Evolutionary conservation across 1,140 invertebrate species (phyloP).

Genomic region (Epicauta chinensis): DNA sequence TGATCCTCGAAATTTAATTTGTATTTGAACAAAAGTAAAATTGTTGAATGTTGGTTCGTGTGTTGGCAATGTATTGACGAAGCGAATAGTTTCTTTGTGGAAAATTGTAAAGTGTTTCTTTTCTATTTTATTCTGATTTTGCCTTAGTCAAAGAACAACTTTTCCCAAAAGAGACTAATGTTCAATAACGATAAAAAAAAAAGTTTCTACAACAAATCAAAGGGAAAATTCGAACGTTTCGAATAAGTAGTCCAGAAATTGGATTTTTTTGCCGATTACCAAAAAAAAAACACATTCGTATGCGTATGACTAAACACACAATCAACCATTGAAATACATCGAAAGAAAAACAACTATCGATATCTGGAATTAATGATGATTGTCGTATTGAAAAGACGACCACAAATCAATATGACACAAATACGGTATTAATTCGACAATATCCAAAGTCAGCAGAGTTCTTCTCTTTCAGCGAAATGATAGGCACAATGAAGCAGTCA

Average conservation of each 20-base stretch:
- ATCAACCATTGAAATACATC: too few relatives aligned
- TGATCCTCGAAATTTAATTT: too few relatives aligned
- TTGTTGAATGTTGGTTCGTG: too few relatives aligned
- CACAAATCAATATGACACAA: too few relatives aligned
- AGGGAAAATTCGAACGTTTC: background rate
- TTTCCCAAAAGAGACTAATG: slow-evolving; percentile 7
- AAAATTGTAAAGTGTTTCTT: slow-evolving; percentile 8
- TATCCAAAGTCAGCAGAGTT: slow-evolving; percentile 18
- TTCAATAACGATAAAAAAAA: slow-evolving; percentile 8
- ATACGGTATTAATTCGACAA: slow-evolving; percentile 26
- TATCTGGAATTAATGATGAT: too few relatives aligned
- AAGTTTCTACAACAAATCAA: slow-evolving; percentile 5
- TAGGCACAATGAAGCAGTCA: slow-evolving; percentile 14
- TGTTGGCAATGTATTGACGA: too few relatives aligned
- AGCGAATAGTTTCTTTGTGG: background rate
- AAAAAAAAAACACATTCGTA: too few relatives aligned
- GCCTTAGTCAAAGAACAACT: background rate
- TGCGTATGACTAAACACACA: too few relatives aligned
- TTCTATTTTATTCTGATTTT: slow-evolving; percentile 8
- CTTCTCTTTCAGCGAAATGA: background rate
- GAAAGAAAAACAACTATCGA: too few relatives aligned
- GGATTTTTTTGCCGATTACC: background rate
- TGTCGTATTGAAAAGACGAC: too few relatives aligned
- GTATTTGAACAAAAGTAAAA: too few relatives aligned
- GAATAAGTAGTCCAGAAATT: background rate